These are phyloP conservation scores for Dascillus cervinus DNA, from an alignment of 2,888 invertebrate species.

Conservation along the genomic window DNA sequence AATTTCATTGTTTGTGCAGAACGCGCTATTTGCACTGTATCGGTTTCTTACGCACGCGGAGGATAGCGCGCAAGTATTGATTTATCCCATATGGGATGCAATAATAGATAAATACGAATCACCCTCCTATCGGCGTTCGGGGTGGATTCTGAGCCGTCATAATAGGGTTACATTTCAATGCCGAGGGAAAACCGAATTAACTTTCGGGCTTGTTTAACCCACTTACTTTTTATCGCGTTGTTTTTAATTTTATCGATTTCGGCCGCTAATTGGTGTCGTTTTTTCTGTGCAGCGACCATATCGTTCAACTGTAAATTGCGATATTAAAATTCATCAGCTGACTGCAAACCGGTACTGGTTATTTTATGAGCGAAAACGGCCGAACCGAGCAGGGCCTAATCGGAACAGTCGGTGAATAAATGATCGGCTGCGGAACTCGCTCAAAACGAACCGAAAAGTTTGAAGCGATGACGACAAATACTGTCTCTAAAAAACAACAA, in stretches of 20 bases:
- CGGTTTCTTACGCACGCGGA: too few species aligned
- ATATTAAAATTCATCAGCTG: constrained; percentile 17
- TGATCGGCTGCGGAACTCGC: too few species aligned
- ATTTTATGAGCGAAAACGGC: constrained; percentile 13
- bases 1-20: too few species aligned
- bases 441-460: too few species aligned
- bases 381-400: constrained; percentile 3
- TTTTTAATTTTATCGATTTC: constrained; percentile 10
- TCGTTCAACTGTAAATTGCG: constrained; percentile 13
- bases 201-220: constrained; percentile 21
- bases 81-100: constrained; percentile 25
- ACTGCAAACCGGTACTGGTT: constrained; percentile 17
- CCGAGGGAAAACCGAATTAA: constrained; percentile 24
- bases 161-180: constrained; percentile 21
- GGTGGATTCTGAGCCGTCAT: constrained; percentile 14
- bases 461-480: too few species aligned
- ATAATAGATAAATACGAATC: constrained; percentile 22
- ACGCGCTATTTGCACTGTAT: too few species aligned
- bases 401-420: neutral
- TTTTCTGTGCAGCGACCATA: too few species aligned
- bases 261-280: too few species aligned
- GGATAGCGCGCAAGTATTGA: too few species aligned
- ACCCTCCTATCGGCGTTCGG: constrained; percentile 19
- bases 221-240: constrained; percentile 14
- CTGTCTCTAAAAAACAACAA: too few species aligned